phyloP scores from a whole-genome alignment of 2,888 invertebrate species.

The Muschampia plurimacula region DNA sequence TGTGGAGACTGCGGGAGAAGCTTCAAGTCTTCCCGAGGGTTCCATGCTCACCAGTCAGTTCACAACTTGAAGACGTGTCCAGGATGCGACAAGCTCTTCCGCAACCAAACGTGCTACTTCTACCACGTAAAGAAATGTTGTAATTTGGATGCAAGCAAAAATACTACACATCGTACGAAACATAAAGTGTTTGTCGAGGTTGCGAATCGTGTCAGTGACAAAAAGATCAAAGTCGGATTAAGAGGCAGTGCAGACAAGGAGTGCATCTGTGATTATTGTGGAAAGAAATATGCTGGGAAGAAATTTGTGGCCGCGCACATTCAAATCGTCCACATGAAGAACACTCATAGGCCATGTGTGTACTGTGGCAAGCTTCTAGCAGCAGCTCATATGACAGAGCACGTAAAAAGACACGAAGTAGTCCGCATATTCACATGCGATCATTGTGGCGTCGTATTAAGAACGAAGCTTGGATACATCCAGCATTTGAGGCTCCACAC shows the following conservation, averaged over 20 bases:
- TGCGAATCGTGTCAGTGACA: slow-evolving; percentile 56
- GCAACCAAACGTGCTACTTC: slow-evolving; percentile 69
- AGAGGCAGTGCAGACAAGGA: slow-evolving; percentile 63
- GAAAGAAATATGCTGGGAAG: slow-evolving; percentile 70
- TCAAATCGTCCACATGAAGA: slow-evolving; percentile 73
- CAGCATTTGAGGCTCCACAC: slow-evolving; percentile 75
- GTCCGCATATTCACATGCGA: slow-evolving; percentile 58
- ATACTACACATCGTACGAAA: slow-evolving; percentile 54
- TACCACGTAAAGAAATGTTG: slow-evolving; percentile 70
- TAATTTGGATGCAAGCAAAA: slow-evolving; percentile 56
- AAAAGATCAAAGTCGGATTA: slow-evolving; percentile 62
- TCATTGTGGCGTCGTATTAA: slow-evolving; percentile 62
- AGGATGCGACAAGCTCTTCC: slow-evolving; percentile 65
- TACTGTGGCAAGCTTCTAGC: slow-evolving; percentile 72
- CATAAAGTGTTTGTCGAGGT: slow-evolving; percentile 59
- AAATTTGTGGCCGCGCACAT: slow-evolving; percentile 72
- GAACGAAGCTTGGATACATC: slow-evolving; percentile 65
- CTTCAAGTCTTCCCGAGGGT: slow-evolving; percentile 61
- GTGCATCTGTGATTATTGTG: slow-evolving; percentile 74
- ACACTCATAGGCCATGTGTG: slow-evolving; percentile 68
- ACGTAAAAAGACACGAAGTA: slow-evolving; percentile 64
- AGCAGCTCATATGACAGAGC: slow-evolving; percentile 71
- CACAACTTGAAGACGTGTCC: slow-evolving; percentile 67
- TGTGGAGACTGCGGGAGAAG: slow-evolving; percentile 73
- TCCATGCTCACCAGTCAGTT: slow-evolving; percentile 63